These are phyloP conservation scores for Stichodactyla mertensii DNA, from an alignment of 64 coral and sea anemone species.

Conservation along the genomic window DNA sequence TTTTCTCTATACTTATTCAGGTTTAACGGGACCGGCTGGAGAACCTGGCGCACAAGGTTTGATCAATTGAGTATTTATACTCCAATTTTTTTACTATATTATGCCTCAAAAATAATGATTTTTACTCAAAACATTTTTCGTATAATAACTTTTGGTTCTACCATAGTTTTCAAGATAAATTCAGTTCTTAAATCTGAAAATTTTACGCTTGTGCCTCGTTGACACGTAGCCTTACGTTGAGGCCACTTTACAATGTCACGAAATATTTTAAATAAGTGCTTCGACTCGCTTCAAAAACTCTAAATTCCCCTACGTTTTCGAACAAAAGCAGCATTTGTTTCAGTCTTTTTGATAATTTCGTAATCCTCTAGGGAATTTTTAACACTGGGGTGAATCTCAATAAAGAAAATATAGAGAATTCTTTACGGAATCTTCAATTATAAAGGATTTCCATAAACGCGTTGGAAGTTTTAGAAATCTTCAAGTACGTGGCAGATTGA, in stretches of 20 bases:
- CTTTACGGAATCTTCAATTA: neutral
- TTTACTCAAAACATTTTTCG: neutral
- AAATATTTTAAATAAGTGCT: neutral
- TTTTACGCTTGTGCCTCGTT: neutral
- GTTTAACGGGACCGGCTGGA: slow-evolving; percentile 46
- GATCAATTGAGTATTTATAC: neutral
- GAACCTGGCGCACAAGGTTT: slow-evolving; percentile 49
- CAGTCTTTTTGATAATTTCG: too few relatives aligned
- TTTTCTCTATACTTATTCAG: slow-evolving; percentile 21
- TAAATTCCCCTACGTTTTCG: neutral
- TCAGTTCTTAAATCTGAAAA: neutral
- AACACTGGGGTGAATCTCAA: neutral
- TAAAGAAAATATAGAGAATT: neutral
- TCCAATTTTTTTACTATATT: neutral
- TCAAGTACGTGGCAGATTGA: neutral
- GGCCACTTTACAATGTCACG: neutral
- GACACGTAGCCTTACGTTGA: neutral
- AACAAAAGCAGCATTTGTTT: neutral
- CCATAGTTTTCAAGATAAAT: neutral
- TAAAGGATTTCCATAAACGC: too few relatives aligned
- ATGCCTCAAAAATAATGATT: neutral
- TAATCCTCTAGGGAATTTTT: too few relatives aligned
- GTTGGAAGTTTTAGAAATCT: neutral
- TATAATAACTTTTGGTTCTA: neutral
- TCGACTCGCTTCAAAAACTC: neutral